Evolutionary conservation across 1,140 invertebrate genomes (phyloP).

Genomic region (Linepithema humile): DNA sequence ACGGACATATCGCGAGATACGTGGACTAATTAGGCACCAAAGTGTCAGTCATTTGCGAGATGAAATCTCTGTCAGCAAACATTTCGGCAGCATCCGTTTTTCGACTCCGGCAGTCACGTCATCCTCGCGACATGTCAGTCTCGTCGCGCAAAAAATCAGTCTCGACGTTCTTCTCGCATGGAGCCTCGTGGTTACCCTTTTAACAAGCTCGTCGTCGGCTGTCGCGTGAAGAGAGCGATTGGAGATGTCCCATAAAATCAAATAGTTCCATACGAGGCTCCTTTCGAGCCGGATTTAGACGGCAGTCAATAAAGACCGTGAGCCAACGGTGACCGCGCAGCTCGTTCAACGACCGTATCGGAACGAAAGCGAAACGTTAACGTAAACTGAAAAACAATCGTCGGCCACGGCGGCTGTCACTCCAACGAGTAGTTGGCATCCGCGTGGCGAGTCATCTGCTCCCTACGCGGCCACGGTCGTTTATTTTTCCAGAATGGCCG

Average conservation of each 20-base stretch:
- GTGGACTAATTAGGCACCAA: conserved; percentile 1
- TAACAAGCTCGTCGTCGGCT: conserved; percentile 52
- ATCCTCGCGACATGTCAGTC: conserved; percentile 7
- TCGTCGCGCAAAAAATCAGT: conserved; percentile 29
- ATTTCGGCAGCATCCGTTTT: conserved; percentile 7
- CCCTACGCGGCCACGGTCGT: conserved; percentile 74
- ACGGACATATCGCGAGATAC: background rate
- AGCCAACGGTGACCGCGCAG: conserved; percentile 40
- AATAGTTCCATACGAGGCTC: conserved; percentile 74
- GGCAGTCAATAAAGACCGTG: conserved; percentile 69
- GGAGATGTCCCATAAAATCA: conserved; percentile 78
- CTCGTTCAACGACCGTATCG: conserved; percentile 82
- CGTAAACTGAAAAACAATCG: conserved; percentile 83
- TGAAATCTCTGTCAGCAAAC: conserved; percentile 24
- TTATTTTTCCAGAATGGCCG: conserved; percentile 83
- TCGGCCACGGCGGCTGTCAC: conserved; percentile 78
- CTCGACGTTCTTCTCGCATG: conserved; percentile 1
- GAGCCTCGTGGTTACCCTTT: conserved; percentile 32
- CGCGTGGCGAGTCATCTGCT: conserved; percentile 80
- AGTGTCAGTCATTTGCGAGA: conserved; percentile 31
- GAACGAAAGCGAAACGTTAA: conserved; percentile 80
- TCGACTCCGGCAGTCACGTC: background rate
- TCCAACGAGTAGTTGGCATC: conserved; percentile 77
- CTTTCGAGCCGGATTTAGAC: conserved; percentile 78
- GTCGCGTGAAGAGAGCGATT: conserved; percentile 41